Base-by-base conservation (phyloP, 2,888 invertebrate genomes). In the Thecophora atra region DNA sequence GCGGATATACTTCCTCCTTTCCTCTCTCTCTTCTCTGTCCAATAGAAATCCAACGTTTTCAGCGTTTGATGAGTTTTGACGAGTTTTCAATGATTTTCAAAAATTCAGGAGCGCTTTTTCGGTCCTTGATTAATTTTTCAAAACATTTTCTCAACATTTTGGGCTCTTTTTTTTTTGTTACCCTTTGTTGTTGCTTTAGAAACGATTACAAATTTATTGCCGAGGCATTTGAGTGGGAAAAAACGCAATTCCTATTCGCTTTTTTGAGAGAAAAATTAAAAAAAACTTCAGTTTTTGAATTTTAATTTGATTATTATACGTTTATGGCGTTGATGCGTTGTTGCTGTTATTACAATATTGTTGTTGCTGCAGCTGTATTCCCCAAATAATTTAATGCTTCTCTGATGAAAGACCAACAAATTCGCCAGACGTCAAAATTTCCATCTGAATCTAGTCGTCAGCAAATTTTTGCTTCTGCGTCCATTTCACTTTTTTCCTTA, bases 291-390 rank as follows among this genome's bases (percentile, higher is more conserved):
- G 24, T 17, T n/a, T 67, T 67, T 54, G 30, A 67, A 67, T 67
- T 67, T 67, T 52, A 67, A 67, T 67, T 67, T 67, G 15, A 19
- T 67, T 54, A 37, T 67, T 28, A 67, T 13, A 30, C 54, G 67
- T 54, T 54, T 54, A 67, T 30, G 54, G 52, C 54, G 67, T 30
- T 68, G 68, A 21, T 24, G 37, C 56, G 58, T 30, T 54, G 67
- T 54, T 54, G 52, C 11, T 37, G 52, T 67, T 54, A 30, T 68
- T 56, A 17, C 8, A 24, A 11, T 19, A 28, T 21, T 56, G 42
- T 24, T 58, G 58, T 37, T 68, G 56, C 13, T 44, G 8, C 42
- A 58, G 58, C n/a, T 19, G 67, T 42, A 37, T 37, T 37, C 37
- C 8, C 17, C 8, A 28, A 13, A 17, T 30, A n/a, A 60, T 28